Conservation (phyloP, 2,888 invertebrate genomes). For the Tryphoninae sp. region DNA sequence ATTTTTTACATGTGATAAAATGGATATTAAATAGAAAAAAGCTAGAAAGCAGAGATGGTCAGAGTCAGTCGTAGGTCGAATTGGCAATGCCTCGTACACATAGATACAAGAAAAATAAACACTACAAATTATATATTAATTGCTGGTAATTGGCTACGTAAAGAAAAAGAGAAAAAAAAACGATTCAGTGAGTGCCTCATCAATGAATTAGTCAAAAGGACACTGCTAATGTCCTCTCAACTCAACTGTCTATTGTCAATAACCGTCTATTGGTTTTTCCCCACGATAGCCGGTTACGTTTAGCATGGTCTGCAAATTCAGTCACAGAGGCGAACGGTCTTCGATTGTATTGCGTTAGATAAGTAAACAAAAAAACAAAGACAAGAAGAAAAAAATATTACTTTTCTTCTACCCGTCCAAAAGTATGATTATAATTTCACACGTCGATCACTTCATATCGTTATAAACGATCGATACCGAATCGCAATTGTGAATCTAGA, state of each 20-base stretch:
- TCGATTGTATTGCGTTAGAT: conserved; percentile 44
- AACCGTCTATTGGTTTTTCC: conserved; percentile 55
- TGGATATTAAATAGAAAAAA: background rate
- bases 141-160: conserved; percentile 57
- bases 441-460: conserved; percentile 23
- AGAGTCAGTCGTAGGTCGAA: conserved; percentile 29
- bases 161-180: conserved; percentile 51
- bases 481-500: conserved; percentile 60
- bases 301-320: conserved; percentile 60
- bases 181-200: conserved; percentile 42
- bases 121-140: conserved; percentile 27
- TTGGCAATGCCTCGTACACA: conserved; percentile 37
- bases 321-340: conserved; percentile 49
- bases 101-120: conserved; percentile 8
- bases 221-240: conserved; percentile 46
- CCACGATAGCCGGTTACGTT: conserved; percentile 61
- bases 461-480: conserved; percentile 49
- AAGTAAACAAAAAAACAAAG: background rate
- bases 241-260: conserved; percentile 53
- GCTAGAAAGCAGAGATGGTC: conserved; percentile 7
- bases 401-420: background rate
- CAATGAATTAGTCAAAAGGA: conserved; percentile 23
- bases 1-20: background rate
- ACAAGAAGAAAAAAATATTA: background rate
- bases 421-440: background rate